These are phyloP conservation scores for Melitaea cinxia DNA, from an alignment of 1,140 invertebrate species.

Conservation along the genomic window DNA sequence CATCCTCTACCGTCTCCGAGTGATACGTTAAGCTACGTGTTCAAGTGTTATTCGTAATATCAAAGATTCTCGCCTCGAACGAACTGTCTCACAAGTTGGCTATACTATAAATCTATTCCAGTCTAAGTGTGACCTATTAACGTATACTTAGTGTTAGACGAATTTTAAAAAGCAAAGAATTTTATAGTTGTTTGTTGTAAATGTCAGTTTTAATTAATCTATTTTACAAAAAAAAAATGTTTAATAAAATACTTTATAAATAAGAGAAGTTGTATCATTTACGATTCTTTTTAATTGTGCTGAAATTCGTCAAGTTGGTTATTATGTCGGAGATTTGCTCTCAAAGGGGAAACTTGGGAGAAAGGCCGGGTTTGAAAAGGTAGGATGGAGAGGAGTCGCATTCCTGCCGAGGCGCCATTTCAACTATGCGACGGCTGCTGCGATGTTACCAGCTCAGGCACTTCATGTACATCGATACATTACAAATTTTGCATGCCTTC, in stretches of 20 bases:
- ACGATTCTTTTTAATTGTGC: constrained; percentile 1
- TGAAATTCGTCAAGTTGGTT: constrained; percentile 21
- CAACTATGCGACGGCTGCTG: constrained; percentile 54
- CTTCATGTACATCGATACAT: constrained; percentile 22
- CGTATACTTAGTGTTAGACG: constrained; percentile 65
- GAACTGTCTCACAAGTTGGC: constrained; percentile 37
- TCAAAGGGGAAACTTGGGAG: constrained; percentile 52
- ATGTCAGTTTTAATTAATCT: constrained; percentile 80
- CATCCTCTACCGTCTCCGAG: constrained; percentile 40
- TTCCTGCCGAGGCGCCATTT: constrained; percentile 52
- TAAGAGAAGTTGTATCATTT: constrained; percentile 41
- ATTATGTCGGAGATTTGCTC: constrained; percentile 36
- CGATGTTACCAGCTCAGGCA: constrained; percentile 24
- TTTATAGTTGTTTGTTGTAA: constrained; percentile 81
- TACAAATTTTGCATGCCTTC: constrained; percentile 27
- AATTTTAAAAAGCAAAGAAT: constrained; percentile 71
- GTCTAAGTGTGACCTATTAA: constrained; percentile 59
- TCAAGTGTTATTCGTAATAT: constrained; percentile 49
- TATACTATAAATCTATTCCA: constrained; percentile 46
- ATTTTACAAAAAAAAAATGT: constrained; percentile 78
- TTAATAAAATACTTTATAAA: constrained; percentile 81
- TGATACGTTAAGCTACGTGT: constrained; percentile 63
- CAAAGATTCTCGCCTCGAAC: constrained; percentile 31
- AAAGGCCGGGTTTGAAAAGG: constrained; percentile 54
- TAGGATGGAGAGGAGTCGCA: constrained; percentile 42